Conservation (phyloP, 2,113 vertebrate species). For the Sorex araneus region DNA sequence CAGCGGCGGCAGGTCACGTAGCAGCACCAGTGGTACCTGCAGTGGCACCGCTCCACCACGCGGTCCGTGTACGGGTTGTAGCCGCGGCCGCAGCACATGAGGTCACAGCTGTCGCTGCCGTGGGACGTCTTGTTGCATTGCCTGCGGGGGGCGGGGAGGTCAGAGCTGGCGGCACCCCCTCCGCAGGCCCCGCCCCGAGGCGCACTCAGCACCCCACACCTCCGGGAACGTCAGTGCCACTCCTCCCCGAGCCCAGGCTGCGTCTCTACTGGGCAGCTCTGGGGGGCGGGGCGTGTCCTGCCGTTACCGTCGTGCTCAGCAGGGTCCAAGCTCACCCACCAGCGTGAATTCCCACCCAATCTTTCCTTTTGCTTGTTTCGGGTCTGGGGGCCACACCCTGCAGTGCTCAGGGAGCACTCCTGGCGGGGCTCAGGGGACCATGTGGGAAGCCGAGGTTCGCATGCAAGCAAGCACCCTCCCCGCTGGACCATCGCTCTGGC, state of each 20-base stretch:
- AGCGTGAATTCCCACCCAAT: no score
- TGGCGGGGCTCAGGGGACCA: no score
- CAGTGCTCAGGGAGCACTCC: no score
- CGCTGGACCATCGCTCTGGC: no score
- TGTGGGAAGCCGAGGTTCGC: no score
- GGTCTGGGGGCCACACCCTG: no score
- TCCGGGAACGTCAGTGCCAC: not conserved
- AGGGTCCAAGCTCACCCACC: not conserved
- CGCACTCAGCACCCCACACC: not conserved
- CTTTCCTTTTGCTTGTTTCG: no score
- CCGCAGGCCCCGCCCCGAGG: constrained; percentile 2
- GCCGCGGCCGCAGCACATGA: constrained; percentile 99
- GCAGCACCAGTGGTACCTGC: constrained; percentile 99
- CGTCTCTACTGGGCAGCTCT: no score
- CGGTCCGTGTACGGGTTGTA: constrained; percentile 99
- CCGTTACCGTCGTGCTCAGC: no score
- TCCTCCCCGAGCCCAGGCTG: not conserved
- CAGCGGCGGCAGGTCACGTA: constrained; percentile 99
- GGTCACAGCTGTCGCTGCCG: constrained; percentile 98
- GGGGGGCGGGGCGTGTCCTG: no score
- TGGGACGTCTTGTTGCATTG: constrained; percentile 99
- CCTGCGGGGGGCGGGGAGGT: constrained; percentile 84
- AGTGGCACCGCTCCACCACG: constrained; percentile 97
- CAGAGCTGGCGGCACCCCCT: not conserved
- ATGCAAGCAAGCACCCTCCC: no score